phyloP scores from a whole-genome alignment of 1,140 invertebrate species.

The Pseudoatta argentina region DNA sequence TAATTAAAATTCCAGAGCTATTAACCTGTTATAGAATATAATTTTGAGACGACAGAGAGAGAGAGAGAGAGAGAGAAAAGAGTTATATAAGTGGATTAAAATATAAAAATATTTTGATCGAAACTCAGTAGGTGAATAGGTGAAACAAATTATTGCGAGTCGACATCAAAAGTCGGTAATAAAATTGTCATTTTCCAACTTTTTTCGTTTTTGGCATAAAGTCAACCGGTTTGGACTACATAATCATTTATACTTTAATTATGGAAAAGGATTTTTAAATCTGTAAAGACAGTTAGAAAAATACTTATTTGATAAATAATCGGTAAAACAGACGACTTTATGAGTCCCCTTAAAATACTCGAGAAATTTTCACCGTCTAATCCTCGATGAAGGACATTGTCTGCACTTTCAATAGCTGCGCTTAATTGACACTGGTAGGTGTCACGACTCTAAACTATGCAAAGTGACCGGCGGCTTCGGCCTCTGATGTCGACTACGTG shows the following conservation, averaged over 20 bases:
- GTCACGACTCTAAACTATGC: slow-evolving; percentile 81
- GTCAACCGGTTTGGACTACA: no score
- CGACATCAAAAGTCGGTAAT: no score
- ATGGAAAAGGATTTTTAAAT: no score
- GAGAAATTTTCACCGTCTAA: slow-evolving; percentile 25
- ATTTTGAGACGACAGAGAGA: neutral
- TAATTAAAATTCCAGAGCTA: slow-evolving; percentile 34
- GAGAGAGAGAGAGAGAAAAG: neutral
- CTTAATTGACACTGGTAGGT: slow-evolving; percentile 80
- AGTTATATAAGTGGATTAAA: neutral
- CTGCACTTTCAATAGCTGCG: slow-evolving; percentile 31
- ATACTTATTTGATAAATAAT: no score
- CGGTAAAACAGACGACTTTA: no score
- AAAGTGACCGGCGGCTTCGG: slow-evolving; percentile 74
- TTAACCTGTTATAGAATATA: neutral
- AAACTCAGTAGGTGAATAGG: neutral
- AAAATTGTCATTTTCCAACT: no score
- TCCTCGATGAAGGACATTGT: slow-evolving; percentile 35
- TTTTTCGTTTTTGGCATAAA: no score
- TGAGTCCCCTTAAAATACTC: neutral
- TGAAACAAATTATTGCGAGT: neutral
- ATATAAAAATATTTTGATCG: neutral
- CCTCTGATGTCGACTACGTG: slow-evolving; percentile 57
- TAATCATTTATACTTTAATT: no score
- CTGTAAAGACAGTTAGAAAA: no score